Conservation (phyloP, 2,113 vertebrate genomes). For the Myotis lucifugus region DNA sequence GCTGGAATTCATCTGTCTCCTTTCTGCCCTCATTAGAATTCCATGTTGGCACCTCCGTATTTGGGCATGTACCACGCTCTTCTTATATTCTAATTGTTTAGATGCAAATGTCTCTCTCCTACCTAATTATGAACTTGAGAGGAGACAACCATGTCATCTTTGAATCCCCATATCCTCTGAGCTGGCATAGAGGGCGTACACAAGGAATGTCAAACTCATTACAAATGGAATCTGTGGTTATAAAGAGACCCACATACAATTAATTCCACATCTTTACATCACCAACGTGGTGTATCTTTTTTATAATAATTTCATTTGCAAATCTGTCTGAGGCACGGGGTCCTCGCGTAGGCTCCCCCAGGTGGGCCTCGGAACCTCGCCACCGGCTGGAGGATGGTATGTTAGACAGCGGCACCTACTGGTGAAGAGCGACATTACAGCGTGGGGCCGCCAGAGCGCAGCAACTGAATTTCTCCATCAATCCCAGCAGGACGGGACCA, state of each 20-base stretch:
- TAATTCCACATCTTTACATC: neutral
- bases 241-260: slow-evolving; percentile 2
- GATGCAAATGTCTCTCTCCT: slow-evolving; percentile 3
- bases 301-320: neutral
- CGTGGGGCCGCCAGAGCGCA: neutral
- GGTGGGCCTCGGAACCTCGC: neutral
- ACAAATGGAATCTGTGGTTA: neutral
- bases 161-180: neutral
- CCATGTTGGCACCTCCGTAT: slow-evolving; percentile 39
- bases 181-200: neutral
- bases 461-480: neutral
- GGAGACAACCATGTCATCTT: neutral
- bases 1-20: slow-evolving; percentile 50
- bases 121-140: neutral
- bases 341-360: neutral
- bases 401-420: slow-evolving; percentile 77
- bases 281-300: neutral
- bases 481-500: neutral
- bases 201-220: neutral
- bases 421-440: slow-evolving; percentile 48
- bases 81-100: slow-evolving; percentile 28
- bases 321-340: neutral
- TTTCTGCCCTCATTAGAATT: slow-evolving; percentile 36
- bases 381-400: slow-evolving; percentile 58
- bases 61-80: neutral